A percentile compares a stretch with the other conserved stretches of the same genome.
These are phyloP conservation scores for Tenualosa thibaudeaui DNA, from an alignment of 2,797 vertebrate genomes.

Conservation along the genomic window DNA sequence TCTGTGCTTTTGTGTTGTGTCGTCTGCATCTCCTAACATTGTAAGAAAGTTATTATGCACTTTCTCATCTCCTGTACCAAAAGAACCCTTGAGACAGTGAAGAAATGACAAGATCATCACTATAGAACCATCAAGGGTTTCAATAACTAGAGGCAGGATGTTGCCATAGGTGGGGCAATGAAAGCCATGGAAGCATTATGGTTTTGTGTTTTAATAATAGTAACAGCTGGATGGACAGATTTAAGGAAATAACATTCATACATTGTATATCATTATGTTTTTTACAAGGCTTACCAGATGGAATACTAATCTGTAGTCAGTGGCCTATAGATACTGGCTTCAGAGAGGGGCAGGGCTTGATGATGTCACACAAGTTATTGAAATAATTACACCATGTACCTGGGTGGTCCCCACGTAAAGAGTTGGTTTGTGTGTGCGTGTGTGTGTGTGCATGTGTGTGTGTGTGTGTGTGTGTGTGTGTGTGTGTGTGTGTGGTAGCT, in stretches of 20 bases:
- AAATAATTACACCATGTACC: slow-evolving; percentile 71
- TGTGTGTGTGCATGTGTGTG: not conserved
- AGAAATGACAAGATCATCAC: slow-evolving; percentile 5
- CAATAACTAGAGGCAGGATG: slow-evolving; percentile 6
- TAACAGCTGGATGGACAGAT: slow-evolving; percentile 21
- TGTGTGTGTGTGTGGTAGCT: slow-evolving; percentile 15
- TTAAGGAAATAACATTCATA: slow-evolving; percentile 14
- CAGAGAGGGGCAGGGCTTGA: slow-evolving; percentile 53
- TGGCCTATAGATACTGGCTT: not conserved
- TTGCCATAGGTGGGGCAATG: not conserved
- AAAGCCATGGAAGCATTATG: not conserved
- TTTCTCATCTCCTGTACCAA: not conserved
- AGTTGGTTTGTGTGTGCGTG: slow-evolving; percentile 29
- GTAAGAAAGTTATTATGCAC: no score
- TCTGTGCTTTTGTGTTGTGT: not conserved
- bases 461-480: slow-evolving; percentile 12
- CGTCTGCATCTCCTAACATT: no score
- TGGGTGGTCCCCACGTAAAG: slow-evolving; percentile 66
- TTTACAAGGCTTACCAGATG: slow-evolving; percentile 11
- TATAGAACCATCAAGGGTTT: not conserved
- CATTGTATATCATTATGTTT: slow-evolving; percentile 17
- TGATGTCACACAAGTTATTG: slow-evolving; percentile 67
- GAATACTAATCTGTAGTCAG: slow-evolving; percentile 11
- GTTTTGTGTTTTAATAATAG: not conserved
- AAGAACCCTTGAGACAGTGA: not conserved